Percentiles rank a stretch among this genome's conserved stretches.
phyloP scores from a whole-genome alignment of 1,140 invertebrate species.

The Rhyzopertha dominica region DNA sequence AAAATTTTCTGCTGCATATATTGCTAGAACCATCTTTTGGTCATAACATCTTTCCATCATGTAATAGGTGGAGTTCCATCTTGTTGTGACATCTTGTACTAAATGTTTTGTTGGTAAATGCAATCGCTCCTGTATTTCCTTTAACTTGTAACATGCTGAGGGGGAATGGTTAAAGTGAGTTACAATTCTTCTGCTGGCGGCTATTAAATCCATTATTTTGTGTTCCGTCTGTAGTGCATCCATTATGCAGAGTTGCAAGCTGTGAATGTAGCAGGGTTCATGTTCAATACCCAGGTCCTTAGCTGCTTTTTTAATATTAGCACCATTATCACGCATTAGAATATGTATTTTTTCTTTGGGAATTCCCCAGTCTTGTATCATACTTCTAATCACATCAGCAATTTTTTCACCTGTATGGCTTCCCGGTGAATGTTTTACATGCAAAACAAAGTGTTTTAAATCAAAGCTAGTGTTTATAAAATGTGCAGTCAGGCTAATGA shows the following conservation, averaged over 20 bases:
- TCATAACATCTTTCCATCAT: constrained; percentile 12
- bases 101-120: constrained; percentile 6
- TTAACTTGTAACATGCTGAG: constrained; percentile 7
- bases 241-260: constrained; percentile 6
- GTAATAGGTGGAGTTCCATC: constrained; percentile 13
- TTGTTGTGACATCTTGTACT: constrained; percentile 8
- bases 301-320: no score
- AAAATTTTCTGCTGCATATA: constrained; percentile 11
- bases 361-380: no score
- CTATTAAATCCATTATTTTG: constrained; percentile 4
- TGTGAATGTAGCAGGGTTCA: constrained; percentile 13
- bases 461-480: no score
- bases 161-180: constrained; percentile 14
- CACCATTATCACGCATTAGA: no score
- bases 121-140: constrained; percentile 4
- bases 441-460: no score
- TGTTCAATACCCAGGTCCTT: no score
- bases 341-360: no score
- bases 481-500: no score
- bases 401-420: no score
- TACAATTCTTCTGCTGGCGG: constrained; percentile 6
- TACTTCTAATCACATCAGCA: no score
- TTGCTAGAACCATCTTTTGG: no score
- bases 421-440: no score
- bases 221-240: not conserved